phyloP scores from a whole-genome alignment of 1,140 invertebrate genomes.

The Globodera ellingtonae region DNA sequence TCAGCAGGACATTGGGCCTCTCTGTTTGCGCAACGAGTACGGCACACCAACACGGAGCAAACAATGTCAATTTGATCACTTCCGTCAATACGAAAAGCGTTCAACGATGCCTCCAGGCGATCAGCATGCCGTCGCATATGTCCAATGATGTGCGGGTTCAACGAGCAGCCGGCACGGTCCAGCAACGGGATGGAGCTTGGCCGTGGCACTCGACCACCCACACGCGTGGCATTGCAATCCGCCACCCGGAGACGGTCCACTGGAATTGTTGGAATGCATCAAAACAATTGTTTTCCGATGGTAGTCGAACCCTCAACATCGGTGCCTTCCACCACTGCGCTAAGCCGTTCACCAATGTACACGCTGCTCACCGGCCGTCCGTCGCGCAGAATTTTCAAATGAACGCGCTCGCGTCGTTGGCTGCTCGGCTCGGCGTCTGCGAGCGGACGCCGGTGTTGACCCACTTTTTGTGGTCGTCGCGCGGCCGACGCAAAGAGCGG shows the following conservation, averaged over 20 bases:
- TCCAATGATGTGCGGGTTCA: constrained; percentile 60
- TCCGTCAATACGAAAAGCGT: constrained; percentile 57
- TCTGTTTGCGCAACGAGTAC: constrained; percentile 19
- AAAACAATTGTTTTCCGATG: neutral
- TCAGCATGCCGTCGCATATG: constrained; percentile 38
- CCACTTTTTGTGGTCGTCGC: constrained; percentile 5
- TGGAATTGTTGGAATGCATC: constrained; percentile 6
- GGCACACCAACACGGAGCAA: constrained; percentile 51
- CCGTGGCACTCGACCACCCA: constrained; percentile 46
- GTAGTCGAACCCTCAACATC: constrained; percentile 43
- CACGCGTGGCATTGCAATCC: constrained; percentile 57
- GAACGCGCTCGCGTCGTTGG: constrained; percentile 29
- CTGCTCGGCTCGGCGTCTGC: neutral
- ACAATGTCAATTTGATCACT: constrained; percentile 58
- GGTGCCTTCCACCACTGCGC: constrained; percentile 50
- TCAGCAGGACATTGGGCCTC: neutral
- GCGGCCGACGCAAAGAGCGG: constrained; percentile 33
- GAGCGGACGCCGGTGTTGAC: neutral
- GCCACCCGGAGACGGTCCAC: constrained; percentile 41
- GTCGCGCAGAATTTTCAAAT: constrained; percentile 51
- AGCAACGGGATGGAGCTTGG: constrained; percentile 49
- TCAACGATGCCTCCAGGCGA: constrained; percentile 52
- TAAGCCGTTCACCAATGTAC: constrained; percentile 57
- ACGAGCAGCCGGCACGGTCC: constrained; percentile 38
- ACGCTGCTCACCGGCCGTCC: constrained; percentile 52